These are phyloP conservation scores for Synanthedon tipuliformis DNA, from an alignment of 2,888 invertebrate species.

Conservation along the genomic window DNA sequence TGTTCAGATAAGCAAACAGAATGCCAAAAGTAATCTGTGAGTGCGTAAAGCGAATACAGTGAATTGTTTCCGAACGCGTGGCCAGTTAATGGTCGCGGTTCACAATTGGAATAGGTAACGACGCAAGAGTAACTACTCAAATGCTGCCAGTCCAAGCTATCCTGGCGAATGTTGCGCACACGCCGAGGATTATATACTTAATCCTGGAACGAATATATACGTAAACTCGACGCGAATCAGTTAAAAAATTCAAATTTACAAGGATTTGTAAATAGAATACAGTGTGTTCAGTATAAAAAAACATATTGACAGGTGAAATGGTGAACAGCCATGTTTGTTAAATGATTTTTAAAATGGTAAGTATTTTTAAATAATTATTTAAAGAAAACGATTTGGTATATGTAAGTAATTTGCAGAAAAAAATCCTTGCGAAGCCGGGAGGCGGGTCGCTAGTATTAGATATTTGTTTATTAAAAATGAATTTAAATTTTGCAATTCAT, in stretches of 20 bases:
- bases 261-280: too few species aligned
- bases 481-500: too few species aligned
- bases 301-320: too few species aligned
- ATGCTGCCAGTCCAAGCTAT: slow-evolving; percentile 48
- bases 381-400: too few species aligned
- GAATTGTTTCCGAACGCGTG: slow-evolving; percentile 68
- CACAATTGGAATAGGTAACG: slow-evolving; percentile 63
- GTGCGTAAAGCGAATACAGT: slow-evolving; percentile 46
- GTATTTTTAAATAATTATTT: too few species aligned
- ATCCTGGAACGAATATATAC: neutral
- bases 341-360: too few species aligned
- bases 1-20: slow-evolving; percentile 14
- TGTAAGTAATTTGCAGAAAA: too few species aligned
- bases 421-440: too few species aligned
- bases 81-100: slow-evolving; percentile 63
- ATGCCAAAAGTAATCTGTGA: slow-evolving; percentile 53
- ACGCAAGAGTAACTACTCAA: slow-evolving; percentile 28
- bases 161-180: slow-evolving; percentile 53
- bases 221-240: neutral
- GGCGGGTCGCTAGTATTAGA: too few species aligned
- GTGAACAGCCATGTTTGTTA: too few species aligned
- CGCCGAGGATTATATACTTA: slow-evolving; percentile 10
- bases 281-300: too few species aligned
- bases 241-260: neutral
- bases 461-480: too few species aligned